These are phyloP conservation scores for Bubalus kerabau DNA, from an alignment of 2,113 vertebrate species.

Conservation along the genomic window DNA sequence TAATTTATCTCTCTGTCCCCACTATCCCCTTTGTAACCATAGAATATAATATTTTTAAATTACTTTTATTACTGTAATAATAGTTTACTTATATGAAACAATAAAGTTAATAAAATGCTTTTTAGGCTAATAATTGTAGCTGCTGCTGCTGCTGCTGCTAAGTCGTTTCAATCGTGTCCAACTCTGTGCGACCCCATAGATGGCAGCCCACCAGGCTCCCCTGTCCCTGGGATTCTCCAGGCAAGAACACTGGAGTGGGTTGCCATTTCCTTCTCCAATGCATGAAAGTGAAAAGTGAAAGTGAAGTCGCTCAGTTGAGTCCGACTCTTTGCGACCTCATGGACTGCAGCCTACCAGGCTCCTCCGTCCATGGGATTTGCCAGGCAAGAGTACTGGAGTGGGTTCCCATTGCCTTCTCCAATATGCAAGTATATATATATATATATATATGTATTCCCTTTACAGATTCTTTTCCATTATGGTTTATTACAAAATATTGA, in stretches of 20 bases:
- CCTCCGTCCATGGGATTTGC: too few species aligned
- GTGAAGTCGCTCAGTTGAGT: neutral
- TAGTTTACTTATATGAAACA: neutral
- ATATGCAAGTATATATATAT: neutral
- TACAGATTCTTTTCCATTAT: neutral
- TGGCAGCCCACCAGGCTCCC: neutral
- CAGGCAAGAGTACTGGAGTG: too few species aligned
- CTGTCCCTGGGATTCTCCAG: neutral
- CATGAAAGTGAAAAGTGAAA: neutral
- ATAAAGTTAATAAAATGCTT: neutral
- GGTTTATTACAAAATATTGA: neutral
- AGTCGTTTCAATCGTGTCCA: rapidly evolving
- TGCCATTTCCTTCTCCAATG: neutral
- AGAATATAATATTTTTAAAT: neutral
- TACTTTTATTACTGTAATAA: neutral
- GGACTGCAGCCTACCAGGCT: neutral
- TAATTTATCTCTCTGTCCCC: neutral
- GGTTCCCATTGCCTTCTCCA: neutral
- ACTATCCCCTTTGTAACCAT: neutral
- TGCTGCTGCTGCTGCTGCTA: neutral
- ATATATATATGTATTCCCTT: neutral
- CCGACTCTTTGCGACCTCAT: neutral
- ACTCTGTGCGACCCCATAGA: neutral
- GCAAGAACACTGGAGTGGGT: neutral
- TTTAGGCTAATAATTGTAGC: neutral